These are phyloP conservation scores for Lethrus apterus DNA, from an alignment of 1,140 invertebrate genomes.

Conservation along the genomic window DNA sequence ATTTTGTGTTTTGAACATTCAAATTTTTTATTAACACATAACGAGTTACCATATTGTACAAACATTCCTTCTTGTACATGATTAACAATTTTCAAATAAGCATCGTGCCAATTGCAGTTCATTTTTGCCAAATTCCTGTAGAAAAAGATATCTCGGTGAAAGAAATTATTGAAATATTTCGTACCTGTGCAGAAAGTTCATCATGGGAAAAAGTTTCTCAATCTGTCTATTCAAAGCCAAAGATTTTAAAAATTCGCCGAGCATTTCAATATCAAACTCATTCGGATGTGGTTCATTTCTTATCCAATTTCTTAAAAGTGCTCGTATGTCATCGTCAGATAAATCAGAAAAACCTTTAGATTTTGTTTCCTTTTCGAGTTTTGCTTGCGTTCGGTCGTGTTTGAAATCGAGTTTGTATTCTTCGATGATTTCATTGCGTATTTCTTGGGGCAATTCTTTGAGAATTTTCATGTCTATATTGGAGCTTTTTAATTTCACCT, in stretches of 20 bases:
- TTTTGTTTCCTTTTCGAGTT: constrained; percentile 15
- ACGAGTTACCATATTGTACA: constrained; percentile 31
- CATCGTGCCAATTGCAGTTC: constrained; percentile 39
- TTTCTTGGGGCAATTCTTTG: constrained; percentile 52
- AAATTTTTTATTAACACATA: constrained; percentile 20
- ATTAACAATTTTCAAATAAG: constrained; percentile 35
- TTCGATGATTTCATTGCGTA: constrained; percentile 54
- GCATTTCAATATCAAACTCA: constrained; percentile 39
- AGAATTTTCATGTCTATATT: constrained; percentile 51
- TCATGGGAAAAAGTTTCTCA: constrained; percentile 33
- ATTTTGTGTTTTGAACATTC: constrained; percentile 1
- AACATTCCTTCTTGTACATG: constrained; percentile 39
- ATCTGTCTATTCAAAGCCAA: constrained; percentile 33
- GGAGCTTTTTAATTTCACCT: not conserved
- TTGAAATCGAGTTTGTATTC: constrained; percentile 42
- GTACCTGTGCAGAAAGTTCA: constrained; percentile 40
- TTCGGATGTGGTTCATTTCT: constrained; percentile 33
- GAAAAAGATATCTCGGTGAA: constrained; percentile 15
- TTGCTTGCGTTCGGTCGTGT: not conserved
- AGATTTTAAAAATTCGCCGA: constrained; percentile 37
- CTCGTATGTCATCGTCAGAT: constrained; percentile 33
- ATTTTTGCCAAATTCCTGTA: constrained; percentile 32
- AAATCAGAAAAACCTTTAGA: constrained; percentile 25
- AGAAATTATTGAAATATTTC: not conserved
- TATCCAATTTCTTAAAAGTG: constrained; percentile 41